These are phyloP conservation scores for Mylabris sibirica DNA, from an alignment of 2,888 invertebrate species.

Conservation along the genomic window DNA sequence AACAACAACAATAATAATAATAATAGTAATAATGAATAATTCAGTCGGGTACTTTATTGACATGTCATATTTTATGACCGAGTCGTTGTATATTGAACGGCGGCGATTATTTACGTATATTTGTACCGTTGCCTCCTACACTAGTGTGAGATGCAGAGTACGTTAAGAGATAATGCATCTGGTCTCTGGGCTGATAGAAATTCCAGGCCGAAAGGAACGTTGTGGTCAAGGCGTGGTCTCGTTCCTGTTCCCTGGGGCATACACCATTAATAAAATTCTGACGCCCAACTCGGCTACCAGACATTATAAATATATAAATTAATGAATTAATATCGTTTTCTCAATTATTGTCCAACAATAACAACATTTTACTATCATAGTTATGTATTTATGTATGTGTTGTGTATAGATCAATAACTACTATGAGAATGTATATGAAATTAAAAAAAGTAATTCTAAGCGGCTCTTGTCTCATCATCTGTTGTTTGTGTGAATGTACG, in stretches of 20 bases:
- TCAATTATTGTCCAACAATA: slow-evolving; percentile 25
- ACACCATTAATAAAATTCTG: slow-evolving; percentile 59
- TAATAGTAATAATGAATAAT: slow-evolving; percentile 43
- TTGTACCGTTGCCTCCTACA: slow-evolving; percentile 45
- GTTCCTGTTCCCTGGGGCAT: slow-evolving; percentile 49
- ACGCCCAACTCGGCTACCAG: slow-evolving; percentile 58
- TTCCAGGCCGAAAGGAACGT: slow-evolving; percentile 46
- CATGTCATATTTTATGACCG: slow-evolving; percentile 46
- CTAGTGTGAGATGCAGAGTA: slow-evolving; percentile 21
- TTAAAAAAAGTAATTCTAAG: neutral
- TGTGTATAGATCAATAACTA: too few relatives aligned
- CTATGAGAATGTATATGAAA: too few relatives aligned
- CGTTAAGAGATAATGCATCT: slow-evolving; percentile 46
- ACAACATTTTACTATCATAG: slow-evolving; percentile 22
- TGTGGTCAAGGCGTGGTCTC: slow-evolving; percentile 51
- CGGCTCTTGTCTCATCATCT: neutral
- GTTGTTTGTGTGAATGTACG: neutral
- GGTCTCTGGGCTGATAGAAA: slow-evolving; percentile 48
- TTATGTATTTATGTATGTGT: too few relatives aligned
- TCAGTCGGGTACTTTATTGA: slow-evolving; percentile 44
- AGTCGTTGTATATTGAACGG: slow-evolving; percentile 35
- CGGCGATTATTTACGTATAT: slow-evolving; percentile 45
- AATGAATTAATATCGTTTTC: slow-evolving; percentile 54
- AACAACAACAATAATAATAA: neutral
- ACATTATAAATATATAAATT: slow-evolving; percentile 58